Percentiles rank a stretch among this genome's conserved stretches.
Conservation (phyloP, 2,113 vertebrate genomes). For the Pachycephala philippinensis region DNA sequence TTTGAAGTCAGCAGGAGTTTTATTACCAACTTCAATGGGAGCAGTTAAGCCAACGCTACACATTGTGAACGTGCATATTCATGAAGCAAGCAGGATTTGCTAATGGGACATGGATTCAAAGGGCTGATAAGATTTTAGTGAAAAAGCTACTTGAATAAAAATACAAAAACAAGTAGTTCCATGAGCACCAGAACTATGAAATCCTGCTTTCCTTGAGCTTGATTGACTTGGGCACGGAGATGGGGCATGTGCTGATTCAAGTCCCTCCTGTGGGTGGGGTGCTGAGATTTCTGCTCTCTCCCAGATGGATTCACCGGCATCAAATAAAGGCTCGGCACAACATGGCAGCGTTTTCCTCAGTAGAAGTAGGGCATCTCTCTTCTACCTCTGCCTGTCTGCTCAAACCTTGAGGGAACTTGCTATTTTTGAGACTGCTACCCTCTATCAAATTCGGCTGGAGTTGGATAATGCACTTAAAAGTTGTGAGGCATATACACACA, state of each 20-base stretch:
- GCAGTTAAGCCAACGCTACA: slow-evolving; percentile 10
- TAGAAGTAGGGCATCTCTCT: slow-evolving; percentile 56
- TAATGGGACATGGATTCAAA: slow-evolving; percentile 40
- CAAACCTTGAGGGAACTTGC: slow-evolving; percentile 61
- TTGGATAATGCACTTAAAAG: slow-evolving; percentile 35
- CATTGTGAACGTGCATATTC: slow-evolving; percentile 37
- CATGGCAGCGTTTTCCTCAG: slow-evolving; percentile 32
- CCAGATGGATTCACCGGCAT: background rate
- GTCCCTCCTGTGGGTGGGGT: background rate
- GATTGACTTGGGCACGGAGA: background rate
- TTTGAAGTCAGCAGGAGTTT: slow-evolving; percentile 63
- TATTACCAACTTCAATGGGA: slow-evolving; percentile 47
- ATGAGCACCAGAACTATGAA: background rate
- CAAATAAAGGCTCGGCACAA: slow-evolving; percentile 25
- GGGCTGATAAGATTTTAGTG: slow-evolving; percentile 5
- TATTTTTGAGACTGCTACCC: slow-evolving; percentile 48
- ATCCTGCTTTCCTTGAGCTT: background rate
- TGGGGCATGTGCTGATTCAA: background rate
- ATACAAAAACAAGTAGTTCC: background rate
- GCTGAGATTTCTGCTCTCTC: background rate
- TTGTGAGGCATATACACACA: background rate
- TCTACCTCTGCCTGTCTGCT: slow-evolving; percentile 37
- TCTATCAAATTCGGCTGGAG: background rate
- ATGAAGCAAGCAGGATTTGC: slow-evolving; percentile 4
- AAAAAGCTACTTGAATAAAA: background rate